phyloP scores from a whole-genome alignment of 2,113 vertebrate species.

The Gambusia holbrooki region DNA sequence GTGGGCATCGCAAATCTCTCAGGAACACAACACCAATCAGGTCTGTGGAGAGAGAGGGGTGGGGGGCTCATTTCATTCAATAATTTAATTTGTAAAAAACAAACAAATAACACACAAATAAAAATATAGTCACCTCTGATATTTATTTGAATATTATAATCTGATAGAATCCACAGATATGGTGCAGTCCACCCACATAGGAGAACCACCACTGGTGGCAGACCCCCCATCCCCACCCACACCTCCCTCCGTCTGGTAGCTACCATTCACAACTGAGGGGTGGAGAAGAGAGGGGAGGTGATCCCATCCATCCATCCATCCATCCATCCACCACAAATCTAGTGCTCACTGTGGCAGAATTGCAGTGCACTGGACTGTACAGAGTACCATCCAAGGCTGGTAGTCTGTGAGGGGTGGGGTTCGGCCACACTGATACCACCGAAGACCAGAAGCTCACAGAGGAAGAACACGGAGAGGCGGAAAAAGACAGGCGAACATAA shows the following conservation, averaged over 20 bases:
- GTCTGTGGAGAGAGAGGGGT: neutral
- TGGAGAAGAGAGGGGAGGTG: constrained; percentile 51
- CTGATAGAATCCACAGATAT: constrained; percentile 41
- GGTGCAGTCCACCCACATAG: constrained; percentile 69
- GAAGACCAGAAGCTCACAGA: constrained; percentile 67
- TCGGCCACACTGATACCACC: constrained; percentile 74
- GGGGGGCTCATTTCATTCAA: neutral
- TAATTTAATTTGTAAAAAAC: neutral
- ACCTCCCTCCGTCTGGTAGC: constrained; percentile 66
- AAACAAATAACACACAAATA: constrained; percentile 11
- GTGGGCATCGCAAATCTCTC: constrained; percentile 43
- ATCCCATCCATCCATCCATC: constrained; percentile 62
- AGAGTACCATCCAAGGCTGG: constrained; percentile 77
- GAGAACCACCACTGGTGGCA: constrained; percentile 38
- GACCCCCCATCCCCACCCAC: neutral
- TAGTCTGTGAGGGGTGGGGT: constrained; percentile 83
- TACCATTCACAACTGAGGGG: constrained; percentile 77
- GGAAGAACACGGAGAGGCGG: constrained; percentile 51
- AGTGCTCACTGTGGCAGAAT: constrained; percentile 78
- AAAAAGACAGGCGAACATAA: constrained; percentile 49
- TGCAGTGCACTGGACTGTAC: constrained; percentile 78
- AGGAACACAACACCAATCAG: constrained; percentile 2
- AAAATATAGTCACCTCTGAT: constrained; percentile 3
- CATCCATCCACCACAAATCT: constrained; percentile 68
- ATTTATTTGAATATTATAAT: constrained; percentile 16